Percentiles rank a stretch among this genome's conserved stretches.
Conservation (phyloP, 2,888 invertebrate species). For the Macrosoma leucophasiata region DNA sequence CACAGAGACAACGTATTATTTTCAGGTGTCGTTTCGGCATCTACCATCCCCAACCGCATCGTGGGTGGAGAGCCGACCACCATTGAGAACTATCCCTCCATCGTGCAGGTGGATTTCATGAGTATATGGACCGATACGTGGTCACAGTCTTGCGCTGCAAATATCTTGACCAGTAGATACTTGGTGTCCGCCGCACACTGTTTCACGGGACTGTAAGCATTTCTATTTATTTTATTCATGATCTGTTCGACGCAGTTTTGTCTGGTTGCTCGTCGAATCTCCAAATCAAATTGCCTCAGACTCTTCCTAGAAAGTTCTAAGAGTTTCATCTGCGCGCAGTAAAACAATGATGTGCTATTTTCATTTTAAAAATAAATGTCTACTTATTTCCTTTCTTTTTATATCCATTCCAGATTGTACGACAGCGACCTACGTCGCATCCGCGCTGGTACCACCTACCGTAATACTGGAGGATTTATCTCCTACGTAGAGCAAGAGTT, state of each 20-base stretch:
- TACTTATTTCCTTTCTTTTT: too few relatives aligned
- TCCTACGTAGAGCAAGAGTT: conserved; percentile 19
- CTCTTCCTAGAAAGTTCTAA: too few relatives aligned
- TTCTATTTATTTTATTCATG: too few relatives aligned
- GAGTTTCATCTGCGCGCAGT: too few relatives aligned
- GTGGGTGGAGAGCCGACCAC: conserved; percentile 37
- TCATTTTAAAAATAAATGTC: too few relatives aligned
- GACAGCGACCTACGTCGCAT: conserved; percentile 33
- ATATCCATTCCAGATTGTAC: conserved; percentile 32
- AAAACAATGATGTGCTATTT: too few relatives aligned
- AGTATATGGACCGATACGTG: conserved; percentile 26
- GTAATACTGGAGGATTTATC: conserved; percentile 37
- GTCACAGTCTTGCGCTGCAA: conserved; percentile 38
- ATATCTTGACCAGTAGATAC: conserved; percentile 32
- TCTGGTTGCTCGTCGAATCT: too few relatives aligned
- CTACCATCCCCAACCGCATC: conserved; percentile 26
- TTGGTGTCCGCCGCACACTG: conserved; percentile 43
- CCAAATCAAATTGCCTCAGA: too few relatives aligned
- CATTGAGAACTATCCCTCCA: conserved; percentile 34
- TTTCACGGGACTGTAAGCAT: conserved; percentile 31
- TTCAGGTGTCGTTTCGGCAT: conserved; percentile 23
- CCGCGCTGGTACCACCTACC: conserved; percentile 38
- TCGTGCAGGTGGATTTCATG: conserved; percentile 38
- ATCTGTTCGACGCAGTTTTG: too few relatives aligned
- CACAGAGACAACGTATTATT: conserved; percentile 2